Evolutionary conservation across 2,888 invertebrate species (phyloP).

Genomic region (Pegoplata infirma): DNA sequence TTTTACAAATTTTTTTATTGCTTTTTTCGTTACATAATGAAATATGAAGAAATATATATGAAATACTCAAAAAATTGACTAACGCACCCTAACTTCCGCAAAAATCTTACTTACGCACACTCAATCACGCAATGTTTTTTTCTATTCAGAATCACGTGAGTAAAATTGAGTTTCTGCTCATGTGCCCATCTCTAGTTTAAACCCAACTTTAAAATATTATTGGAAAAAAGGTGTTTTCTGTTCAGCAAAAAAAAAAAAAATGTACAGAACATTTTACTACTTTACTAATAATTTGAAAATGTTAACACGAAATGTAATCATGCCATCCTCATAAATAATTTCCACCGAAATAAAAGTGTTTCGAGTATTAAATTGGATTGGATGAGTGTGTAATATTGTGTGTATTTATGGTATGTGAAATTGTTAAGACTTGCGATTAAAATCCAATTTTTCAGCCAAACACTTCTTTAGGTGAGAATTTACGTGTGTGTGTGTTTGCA

Average conservation of each 20-base stretch:
- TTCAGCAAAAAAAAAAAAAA: conserved; percentile 20
- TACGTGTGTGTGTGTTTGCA: neutral
- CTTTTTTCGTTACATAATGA: too few species aligned
- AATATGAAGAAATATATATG: too few species aligned
- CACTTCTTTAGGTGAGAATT: conserved; percentile 13
- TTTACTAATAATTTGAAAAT: conserved; percentile 47
- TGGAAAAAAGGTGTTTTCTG: conserved; percentile 2
- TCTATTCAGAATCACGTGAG: too few species aligned
- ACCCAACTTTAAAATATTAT: too few species aligned
- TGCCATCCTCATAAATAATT: conserved; percentile 48
- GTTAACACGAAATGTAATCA: conserved; percentile 55
- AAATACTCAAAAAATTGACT: too few species aligned
- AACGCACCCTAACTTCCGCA: too few species aligned
- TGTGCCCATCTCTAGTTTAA: too few species aligned
- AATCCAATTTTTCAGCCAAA: conserved; percentile 53
- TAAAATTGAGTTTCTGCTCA: too few species aligned
- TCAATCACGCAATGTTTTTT: too few species aligned
- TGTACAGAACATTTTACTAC: conserved; percentile 33
- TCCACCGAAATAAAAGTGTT: too few species aligned
- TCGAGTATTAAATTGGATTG: neutral
- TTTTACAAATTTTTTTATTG: too few species aligned
- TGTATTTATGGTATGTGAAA: conserved; percentile 31
- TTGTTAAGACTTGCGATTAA: conserved; percentile 48
- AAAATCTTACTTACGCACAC: too few species aligned
- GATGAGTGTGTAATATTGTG: neutral